phyloP scores from a whole-genome alignment of 2,888 invertebrate genomes.

The Agrochola circellaris region DNA sequence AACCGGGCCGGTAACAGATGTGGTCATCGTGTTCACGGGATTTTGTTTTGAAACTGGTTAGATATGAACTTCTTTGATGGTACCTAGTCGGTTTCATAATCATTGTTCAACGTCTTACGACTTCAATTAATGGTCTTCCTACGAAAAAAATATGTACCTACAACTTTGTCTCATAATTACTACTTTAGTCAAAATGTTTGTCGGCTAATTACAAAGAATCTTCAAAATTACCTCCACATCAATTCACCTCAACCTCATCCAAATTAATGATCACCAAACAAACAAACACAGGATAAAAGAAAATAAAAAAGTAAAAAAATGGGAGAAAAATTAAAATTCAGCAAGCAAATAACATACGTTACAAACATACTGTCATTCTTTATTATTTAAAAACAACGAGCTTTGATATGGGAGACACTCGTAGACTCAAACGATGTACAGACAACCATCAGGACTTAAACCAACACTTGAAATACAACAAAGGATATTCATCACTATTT shows the following conservation, averaged over 20 bases:
- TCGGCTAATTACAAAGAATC: neutral
- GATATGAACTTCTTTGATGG: too few species aligned
- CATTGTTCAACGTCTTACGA: too few species aligned
- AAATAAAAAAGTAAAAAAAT: constrained; percentile 53
- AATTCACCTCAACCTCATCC: constrained; percentile 9
- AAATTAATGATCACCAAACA: constrained; percentile 50
- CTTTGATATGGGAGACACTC: constrained; percentile 68
- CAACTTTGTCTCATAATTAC: too few species aligned
- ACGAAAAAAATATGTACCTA: too few species aligned
- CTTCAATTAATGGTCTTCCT: too few species aligned
- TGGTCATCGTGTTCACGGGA: too few species aligned
- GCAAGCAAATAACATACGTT: constrained; percentile 64
- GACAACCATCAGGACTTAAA: constrained; percentile 21
- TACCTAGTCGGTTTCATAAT: too few species aligned
- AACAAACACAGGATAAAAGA: constrained; percentile 42
- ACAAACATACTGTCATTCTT: constrained; percentile 68
- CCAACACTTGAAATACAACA: neutral
- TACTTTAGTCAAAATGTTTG: neutral
- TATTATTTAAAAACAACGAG: constrained; percentile 73
- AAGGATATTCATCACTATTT: constrained; percentile 12
- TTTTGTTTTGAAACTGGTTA: too few species aligned
- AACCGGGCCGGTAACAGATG: too few species aligned
- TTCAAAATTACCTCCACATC: constrained; percentile 18
- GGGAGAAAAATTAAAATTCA: constrained; percentile 67
- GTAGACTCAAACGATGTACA: constrained; percentile 51